These are phyloP conservation scores for Nipponia nippon DNA, from an alignment of 2,113 vertebrate genomes.

Conservation along the genomic window DNA sequence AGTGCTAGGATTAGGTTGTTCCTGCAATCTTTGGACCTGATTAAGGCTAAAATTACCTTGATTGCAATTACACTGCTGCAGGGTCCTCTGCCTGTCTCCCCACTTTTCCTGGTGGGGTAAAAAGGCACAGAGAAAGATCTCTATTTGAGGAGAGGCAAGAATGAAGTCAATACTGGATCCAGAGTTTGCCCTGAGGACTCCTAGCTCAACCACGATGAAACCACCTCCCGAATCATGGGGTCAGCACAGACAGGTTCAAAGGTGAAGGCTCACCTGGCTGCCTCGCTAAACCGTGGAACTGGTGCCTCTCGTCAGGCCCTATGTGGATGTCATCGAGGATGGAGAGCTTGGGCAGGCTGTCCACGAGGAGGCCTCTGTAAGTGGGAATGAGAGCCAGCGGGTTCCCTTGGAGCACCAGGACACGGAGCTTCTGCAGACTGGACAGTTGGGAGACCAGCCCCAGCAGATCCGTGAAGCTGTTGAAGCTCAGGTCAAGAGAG, in stretches of 20 bases:
- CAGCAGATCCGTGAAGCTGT: slow-evolving; percentile 74
- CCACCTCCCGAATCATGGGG: neutral
- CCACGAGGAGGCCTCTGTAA: slow-evolving; percentile 83
- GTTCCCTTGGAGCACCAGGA: slow-evolving; percentile 84
- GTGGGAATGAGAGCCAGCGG: slow-evolving; percentile 76
- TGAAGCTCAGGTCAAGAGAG: slow-evolving; percentile 87
- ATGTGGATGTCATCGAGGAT: slow-evolving; percentile 76
- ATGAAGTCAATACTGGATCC: neutral
- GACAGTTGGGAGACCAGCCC: slow-evolving; percentile 64
- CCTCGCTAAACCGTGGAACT: slow-evolving; percentile 68
- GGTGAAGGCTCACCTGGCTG: slow-evolving; percentile 66
- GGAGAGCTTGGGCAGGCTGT: slow-evolving; percentile 75
- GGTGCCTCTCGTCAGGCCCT: slow-evolving; percentile 66
- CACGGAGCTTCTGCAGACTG: slow-evolving; percentile 68
- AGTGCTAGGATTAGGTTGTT: neutral
- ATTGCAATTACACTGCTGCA: neutral
- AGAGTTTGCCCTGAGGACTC: neutral
- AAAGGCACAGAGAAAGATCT: neutral
- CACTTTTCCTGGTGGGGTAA: neutral
- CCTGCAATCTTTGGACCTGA: neutral
- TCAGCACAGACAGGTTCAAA: neutral
- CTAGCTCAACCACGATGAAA: neutral
- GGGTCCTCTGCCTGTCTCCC: neutral
- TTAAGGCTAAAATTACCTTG: neutral
- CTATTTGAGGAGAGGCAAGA: neutral